phyloP scores from a whole-genome alignment of 2,797 vertebrate species.

The Anas bahamensis region DNA sequence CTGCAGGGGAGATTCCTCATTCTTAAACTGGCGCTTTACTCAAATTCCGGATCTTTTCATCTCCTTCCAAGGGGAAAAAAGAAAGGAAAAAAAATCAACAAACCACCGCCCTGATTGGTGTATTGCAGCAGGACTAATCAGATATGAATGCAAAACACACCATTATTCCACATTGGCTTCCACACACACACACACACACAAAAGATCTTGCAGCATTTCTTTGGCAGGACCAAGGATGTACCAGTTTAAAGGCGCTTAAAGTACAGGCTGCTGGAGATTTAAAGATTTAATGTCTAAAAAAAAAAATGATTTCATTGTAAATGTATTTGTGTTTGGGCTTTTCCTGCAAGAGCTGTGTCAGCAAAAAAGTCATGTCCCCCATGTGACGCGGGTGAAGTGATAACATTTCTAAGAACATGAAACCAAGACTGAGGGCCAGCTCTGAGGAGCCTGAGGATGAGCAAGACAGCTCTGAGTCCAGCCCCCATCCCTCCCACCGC shows the following conservation, averaged over 20 bases:
- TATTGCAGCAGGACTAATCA: not conserved
- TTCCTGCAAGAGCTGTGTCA: not conserved
- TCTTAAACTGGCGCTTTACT: constrained; percentile 15
- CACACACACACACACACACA: not conserved
- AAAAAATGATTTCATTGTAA: accelerated
- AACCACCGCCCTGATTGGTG: not conserved
- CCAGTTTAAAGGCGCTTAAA: not conserved
- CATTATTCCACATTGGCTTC: not conserved
- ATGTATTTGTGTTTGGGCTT: not conserved
- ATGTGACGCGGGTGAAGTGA: not conserved
- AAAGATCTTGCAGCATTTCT: not conserved
- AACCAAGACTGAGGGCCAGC: not conserved
- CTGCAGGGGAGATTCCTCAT: not conserved
- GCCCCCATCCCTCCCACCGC: not conserved
- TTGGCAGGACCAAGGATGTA: not conserved
- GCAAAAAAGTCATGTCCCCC: not conserved
- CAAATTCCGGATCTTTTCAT: constrained; percentile 28
- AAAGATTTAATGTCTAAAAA: not conserved
- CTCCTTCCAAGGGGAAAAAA: not conserved
- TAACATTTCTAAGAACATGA: not conserved
- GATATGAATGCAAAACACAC: not conserved
- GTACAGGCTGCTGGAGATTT: not conserved
- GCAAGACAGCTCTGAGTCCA: accelerated
- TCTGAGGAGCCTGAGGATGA: not conserved
- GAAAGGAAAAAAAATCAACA: too few species aligned